Percentiles rank a stretch among this genome's conserved stretches.
phyloP scores from a whole-genome alignment of 2,113 vertebrate species.

The Narcine bancroftii region DNA sequence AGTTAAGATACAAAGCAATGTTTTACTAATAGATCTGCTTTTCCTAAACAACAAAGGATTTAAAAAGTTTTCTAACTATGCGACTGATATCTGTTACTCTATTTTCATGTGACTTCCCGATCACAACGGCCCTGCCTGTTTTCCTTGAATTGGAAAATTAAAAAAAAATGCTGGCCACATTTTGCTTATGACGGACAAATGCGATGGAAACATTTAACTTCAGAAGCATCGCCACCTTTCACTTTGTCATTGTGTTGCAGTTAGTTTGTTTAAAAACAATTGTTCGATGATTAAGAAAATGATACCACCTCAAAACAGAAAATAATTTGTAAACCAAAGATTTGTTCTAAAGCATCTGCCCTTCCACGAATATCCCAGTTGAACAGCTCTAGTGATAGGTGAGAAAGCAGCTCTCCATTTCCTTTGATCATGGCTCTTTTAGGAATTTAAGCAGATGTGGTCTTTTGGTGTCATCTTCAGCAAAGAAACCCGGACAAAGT shows the following conservation, averaged over 20 bases:
- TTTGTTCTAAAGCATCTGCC: background rate
- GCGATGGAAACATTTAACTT: background rate
- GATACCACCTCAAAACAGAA: background rate
- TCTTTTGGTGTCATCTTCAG: no score
- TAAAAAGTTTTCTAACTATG: background rate
- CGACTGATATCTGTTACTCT: background rate
- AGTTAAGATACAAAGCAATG: no score
- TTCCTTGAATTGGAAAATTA: no score
- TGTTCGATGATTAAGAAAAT: background rate
- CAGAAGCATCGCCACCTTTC: background rate
- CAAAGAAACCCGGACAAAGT: no score
- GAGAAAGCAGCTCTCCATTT: no score
- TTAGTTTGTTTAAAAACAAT: no score
- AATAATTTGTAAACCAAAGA: background rate
- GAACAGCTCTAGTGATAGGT: background rate
- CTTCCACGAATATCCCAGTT: background rate
- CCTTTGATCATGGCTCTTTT: no score
- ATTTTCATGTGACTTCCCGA: background rate
- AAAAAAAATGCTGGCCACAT: no score
- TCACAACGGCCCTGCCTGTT: no score
- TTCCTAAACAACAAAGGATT: background rate
- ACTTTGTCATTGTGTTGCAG: background rate
- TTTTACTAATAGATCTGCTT: background rate
- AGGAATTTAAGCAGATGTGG: no score
- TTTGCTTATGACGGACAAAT: background rate